phyloP scores from a whole-genome alignment of 2,113 vertebrate genomes.

The Cryptomyrus ogoouensis region DNA sequence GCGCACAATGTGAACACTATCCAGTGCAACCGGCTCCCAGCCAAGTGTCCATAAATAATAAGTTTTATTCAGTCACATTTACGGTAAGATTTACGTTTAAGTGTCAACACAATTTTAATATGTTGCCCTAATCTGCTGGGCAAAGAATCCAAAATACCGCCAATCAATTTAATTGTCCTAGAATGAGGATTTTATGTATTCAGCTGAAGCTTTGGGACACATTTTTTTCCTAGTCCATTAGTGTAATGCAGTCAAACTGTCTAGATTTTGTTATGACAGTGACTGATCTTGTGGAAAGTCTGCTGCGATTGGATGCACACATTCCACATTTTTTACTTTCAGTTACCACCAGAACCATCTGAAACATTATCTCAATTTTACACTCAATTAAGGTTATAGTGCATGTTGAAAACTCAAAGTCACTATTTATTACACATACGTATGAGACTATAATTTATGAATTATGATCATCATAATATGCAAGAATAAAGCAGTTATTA shows the following conservation, averaged over 20 bases:
- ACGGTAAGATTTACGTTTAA: neutral
- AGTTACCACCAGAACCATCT: neutral
- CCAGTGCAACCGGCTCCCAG: neutral
- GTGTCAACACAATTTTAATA: neutral
- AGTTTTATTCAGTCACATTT: neutral
- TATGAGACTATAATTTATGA: neutral
- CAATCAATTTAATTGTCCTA: neutral
- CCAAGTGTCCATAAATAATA: neutral
- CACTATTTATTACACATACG: neutral
- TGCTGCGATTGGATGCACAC: neutral
- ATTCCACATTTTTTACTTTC: neutral
- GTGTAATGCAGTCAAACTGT: slow-evolving; percentile 10
- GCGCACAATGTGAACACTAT: neutral
- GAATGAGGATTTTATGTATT: neutral
- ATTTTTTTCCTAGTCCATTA: neutral
- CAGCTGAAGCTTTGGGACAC: neutral
- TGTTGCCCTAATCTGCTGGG: neutral
- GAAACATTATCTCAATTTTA: neutral
- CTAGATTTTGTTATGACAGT: neutral
- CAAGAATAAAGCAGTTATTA: neutral
- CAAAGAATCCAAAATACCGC: neutral
- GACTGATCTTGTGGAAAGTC: neutral
- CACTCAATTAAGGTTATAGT: neutral
- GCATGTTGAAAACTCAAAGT: neutral
- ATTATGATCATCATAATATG: neutral